phyloP scores from a whole-genome alignment of 2,113 vertebrate species.

The Colaptes auratus region DNA sequence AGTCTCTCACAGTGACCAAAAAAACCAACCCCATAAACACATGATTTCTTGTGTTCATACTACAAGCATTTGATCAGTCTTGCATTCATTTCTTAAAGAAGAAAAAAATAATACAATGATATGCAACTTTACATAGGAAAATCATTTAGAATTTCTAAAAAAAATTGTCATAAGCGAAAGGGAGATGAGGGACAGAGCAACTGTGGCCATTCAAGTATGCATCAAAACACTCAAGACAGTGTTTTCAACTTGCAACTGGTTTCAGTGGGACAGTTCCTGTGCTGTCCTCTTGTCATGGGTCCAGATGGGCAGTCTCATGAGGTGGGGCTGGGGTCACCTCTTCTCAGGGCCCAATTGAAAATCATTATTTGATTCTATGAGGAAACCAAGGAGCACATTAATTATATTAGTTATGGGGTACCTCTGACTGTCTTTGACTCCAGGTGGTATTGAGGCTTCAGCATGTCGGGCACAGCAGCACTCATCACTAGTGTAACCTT shows the following conservation, averaged over 20 bases:
- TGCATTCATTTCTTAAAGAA: not conserved
- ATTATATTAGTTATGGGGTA: no score
- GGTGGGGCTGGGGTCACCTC: no score
- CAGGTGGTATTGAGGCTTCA: no score
- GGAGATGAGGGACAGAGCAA: not conserved
- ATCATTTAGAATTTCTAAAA: not conserved
- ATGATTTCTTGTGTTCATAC: not conserved
- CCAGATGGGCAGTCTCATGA: no score
- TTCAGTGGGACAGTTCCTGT: not conserved
- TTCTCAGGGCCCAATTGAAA: no score
- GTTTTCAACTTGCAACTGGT: not conserved
- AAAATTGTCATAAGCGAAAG: not conserved
- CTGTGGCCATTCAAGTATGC: not conserved
- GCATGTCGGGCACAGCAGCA: no score
- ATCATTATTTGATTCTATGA: no score
- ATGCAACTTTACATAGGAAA: not conserved
- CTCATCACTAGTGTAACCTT: no score
- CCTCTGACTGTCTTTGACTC: no score
- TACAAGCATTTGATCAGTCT: not conserved
- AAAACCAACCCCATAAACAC: no score
- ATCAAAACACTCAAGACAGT: not conserved
- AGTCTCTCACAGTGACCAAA: no score
- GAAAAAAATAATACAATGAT: not conserved
- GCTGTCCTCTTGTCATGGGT: not conserved
- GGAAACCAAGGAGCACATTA: no score